These are phyloP conservation scores for Phania funesta DNA, from an alignment of 2,888 invertebrate genomes.

Conservation along the genomic window DNA sequence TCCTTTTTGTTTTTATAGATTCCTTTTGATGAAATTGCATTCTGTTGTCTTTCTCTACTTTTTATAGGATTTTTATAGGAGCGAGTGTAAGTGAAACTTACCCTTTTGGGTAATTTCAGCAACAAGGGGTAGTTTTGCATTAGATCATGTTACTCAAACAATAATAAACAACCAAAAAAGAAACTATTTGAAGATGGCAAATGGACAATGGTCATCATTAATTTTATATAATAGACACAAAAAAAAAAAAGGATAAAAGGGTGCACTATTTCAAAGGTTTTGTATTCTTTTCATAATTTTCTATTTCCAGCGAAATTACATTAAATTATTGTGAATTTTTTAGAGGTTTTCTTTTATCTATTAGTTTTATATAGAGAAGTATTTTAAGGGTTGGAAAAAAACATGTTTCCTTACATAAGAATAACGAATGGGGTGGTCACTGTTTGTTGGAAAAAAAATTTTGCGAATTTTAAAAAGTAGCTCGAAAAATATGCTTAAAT, in stretches of 20 bases:
- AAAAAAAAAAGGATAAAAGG: constrained; percentile 24
- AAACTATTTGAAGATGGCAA: constrained; percentile 23
- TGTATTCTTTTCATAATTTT: constrained; percentile 22
- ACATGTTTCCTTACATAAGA: no score
- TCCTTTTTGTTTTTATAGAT: background rate
- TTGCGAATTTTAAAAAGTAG: no score
- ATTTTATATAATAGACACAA: constrained; percentile 33
- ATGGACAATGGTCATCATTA: constrained; percentile 68
- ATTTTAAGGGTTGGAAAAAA: background rate
- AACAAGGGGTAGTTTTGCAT: constrained; percentile 60
- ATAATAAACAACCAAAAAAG: constrained; percentile 1
- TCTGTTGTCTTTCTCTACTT: constrained; percentile 4
- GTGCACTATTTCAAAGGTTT: constrained; percentile 49
- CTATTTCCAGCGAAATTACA: constrained; percentile 46
- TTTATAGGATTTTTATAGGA: constrained; percentile 28
- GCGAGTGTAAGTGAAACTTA: background rate
- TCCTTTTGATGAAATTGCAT: constrained; percentile 38
- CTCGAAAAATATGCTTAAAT: no score
- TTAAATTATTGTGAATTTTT: constrained; percentile 45
- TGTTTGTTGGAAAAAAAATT: no score
- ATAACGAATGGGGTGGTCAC: no score
- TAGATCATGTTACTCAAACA: constrained; percentile 59
- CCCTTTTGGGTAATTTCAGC: constrained; percentile 58
- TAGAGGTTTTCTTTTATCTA: background rate
- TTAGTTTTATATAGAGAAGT: background rate